Percentiles rank a stretch among this genome's conserved stretches.
Conservation (phyloP, 2,113 vertebrate genomes). For the Psammodynastes pulverulentus region DNA sequence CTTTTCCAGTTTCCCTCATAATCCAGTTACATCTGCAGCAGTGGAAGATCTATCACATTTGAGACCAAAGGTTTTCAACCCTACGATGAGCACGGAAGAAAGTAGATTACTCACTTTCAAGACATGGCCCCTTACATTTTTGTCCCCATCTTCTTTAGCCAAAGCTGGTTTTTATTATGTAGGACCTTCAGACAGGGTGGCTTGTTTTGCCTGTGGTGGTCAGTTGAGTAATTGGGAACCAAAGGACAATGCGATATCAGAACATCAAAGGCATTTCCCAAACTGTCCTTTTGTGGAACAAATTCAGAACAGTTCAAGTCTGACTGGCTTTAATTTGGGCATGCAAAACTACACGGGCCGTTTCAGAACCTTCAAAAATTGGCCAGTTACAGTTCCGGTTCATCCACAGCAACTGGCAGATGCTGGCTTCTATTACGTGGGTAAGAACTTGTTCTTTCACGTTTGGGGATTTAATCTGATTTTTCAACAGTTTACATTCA, state of each 20-base stretch:
- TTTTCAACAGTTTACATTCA: not conserved
- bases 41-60: constrained; percentile 78
- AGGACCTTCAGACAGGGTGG: constrained; percentile 86
- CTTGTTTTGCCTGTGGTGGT: constrained; percentile 92
- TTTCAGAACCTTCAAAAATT: constrained; percentile 86
- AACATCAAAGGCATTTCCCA: constrained; percentile 93
- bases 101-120: constrained; percentile 84
- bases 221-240: constrained; percentile 94
- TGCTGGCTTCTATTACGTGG: constrained; percentile 97
- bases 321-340: constrained; percentile 86
- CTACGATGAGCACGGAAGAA: constrained; percentile 85
- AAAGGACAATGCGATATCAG: constrained; percentile 88
- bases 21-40: constrained; percentile 73
- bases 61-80: constrained; percentile 70
- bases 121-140: constrained; percentile 79
- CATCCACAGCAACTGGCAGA: constrained; percentile 89
- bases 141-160: constrained; percentile 84
- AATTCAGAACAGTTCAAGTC: constrained; percentile 61
- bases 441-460: constrained; percentile 62
- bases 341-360: constrained; percentile 89
- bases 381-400: constrained; percentile 89
- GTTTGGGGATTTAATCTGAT: not conserved
- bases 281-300: constrained; percentile 84
- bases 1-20: constrained; percentile 78
- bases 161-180: constrained; percentile 95